phyloP scores from a whole-genome alignment of 2,888 invertebrate genomes.

The Drosophila monieri region DNA sequence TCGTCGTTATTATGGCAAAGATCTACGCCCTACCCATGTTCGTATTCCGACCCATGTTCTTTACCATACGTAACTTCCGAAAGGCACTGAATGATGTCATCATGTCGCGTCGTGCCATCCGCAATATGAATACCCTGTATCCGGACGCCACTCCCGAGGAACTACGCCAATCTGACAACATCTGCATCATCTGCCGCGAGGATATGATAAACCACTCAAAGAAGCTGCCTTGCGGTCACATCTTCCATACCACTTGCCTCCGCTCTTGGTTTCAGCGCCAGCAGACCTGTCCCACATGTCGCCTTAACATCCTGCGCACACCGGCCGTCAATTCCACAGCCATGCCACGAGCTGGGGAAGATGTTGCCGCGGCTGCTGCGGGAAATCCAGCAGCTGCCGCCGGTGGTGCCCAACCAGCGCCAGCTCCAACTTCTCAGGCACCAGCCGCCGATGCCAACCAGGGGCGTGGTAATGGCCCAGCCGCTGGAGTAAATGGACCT shows the following conservation, averaged over 20 bases:
- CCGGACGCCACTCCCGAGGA: conserved; percentile 98
- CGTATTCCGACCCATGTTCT: conserved; percentile 99
- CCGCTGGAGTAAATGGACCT: conserved; percentile 22
- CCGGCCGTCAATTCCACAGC: conserved; percentile 79
- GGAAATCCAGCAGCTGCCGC: conserved; percentile 49
- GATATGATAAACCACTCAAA: conserved; percentile 92
- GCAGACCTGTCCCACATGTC: conserved; percentile 99
- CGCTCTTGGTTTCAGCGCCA: conserved; percentile 99
- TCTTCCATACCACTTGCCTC: conserved; percentile 98
- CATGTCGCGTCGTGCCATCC: conserved; percentile 96
- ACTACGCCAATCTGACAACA: conserved; percentile 95
- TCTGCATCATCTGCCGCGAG: conserved; percentile 98
- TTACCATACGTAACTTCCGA: conserved; percentile 98
- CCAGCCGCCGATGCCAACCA: conserved; percentile 13
- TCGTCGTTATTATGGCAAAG: conserved; percentile 97
- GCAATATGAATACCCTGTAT: conserved; percentile 99
- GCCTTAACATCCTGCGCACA: conserved; percentile 91
- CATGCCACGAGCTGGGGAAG: conserved; percentile 65
- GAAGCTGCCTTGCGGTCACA: conserved; percentile 99
- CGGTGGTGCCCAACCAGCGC: conserved; percentile 27
- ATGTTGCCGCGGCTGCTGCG: conserved; percentile 49
- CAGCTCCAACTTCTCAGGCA: conserved; percentile 14
- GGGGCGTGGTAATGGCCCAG: conserved; percentile 38
- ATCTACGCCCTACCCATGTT: conserved; percentile 99
- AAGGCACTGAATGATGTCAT: conserved; percentile 99